phyloP scores from a whole-genome alignment of 37 sponge, comb jelly and placozoan species.

The Hormiphora californensis region DNA sequence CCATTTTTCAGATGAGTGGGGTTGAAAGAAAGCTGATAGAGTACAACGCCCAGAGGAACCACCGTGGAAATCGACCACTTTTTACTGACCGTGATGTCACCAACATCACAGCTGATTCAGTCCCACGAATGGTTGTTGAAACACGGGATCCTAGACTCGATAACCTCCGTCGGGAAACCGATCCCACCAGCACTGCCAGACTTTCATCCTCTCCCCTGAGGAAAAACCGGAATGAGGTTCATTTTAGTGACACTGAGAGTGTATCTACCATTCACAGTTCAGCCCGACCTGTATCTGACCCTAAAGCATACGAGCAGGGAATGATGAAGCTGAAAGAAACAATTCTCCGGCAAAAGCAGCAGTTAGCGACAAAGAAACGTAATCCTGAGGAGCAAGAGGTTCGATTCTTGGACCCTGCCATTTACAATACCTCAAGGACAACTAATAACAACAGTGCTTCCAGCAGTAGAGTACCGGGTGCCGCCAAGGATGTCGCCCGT shows the following conservation, averaged over 20 bases:
- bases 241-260: constrained; percentile 38
- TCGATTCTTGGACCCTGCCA: constrained; percentile 5
- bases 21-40: constrained; percentile 27
- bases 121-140: constrained; percentile 17
- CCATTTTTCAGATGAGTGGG: constrained; percentile 6
- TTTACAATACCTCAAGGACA: neutral
- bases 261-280: constrained; percentile 10
- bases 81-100: constrained; percentile 8
- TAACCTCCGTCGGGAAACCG: no score
- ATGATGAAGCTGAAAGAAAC: constrained; percentile 43
- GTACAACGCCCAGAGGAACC: constrained; percentile 7
- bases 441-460: no score
- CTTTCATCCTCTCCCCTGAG: constrained; percentile 13
- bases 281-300: neutral
- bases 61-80: neutral
- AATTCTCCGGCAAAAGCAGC: neutral
- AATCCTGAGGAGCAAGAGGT: constrained; percentile 8
- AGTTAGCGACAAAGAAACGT: neutral
- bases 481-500: neutral
- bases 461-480: no score
- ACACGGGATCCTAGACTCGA: no score
- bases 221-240: neutral
- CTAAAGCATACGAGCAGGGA: neutral
- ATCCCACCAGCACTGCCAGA: neutral
- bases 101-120: constrained; percentile 19